phyloP scores from a whole-genome alignment of 2,113 vertebrate species.

The Dendrocopos noguchii region DNA sequence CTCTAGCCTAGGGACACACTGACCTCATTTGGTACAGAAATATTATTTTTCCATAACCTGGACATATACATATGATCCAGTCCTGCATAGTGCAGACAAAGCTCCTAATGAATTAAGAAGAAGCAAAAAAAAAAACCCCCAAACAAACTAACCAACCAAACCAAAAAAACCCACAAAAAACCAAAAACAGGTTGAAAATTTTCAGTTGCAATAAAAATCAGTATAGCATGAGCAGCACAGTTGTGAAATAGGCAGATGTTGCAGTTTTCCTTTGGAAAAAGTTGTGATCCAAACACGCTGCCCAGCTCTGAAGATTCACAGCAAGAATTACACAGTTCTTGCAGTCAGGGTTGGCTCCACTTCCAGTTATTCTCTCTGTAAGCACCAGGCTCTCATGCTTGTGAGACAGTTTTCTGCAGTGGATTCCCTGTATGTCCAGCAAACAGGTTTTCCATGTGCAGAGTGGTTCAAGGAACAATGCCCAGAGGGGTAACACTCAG shows the following conservation, averaged over 20 bases:
- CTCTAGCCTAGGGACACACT: not conserved
- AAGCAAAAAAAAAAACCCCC: no score
- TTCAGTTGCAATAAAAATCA: not conserved
- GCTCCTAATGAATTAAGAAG: not conserved
- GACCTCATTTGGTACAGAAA: not conserved
- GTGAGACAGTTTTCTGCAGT: not conserved
- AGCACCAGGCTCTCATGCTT: not conserved
- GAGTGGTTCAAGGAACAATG: not conserved
- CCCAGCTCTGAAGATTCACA: not conserved
- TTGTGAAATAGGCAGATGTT: not conserved
- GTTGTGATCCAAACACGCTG: not conserved
- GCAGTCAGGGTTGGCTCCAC: not conserved
- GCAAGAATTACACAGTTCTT: not conserved
- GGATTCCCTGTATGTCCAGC: not conserved
- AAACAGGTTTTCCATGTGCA: not conserved
- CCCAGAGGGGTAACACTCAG: not conserved
- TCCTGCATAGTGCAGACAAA: not conserved
- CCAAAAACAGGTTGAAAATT: not conserved
- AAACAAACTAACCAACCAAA: no score
- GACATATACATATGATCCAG: not conserved
- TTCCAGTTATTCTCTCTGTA: not conserved
- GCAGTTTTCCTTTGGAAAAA: not conserved
- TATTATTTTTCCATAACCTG: not conserved
- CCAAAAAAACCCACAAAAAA: not conserved
- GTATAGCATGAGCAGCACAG: not conserved